Evolutionary conservation across 1,140 invertebrate species (phyloP).

Genomic region (Microplitis demolitor): DNA sequence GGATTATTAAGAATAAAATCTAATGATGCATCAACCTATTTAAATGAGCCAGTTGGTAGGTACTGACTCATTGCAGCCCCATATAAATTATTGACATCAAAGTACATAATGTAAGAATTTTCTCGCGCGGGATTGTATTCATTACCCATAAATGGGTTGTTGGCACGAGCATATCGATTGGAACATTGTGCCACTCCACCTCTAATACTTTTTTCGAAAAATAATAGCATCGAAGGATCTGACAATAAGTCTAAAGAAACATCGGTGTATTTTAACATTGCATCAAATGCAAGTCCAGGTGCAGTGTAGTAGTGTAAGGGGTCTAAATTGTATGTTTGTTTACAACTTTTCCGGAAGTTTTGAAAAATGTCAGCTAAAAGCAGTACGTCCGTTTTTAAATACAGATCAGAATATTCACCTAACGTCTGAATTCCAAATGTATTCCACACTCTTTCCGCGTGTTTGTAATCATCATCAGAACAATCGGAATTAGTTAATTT

Average conservation of each 20-base stretch:
- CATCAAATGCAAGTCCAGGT: constrained; percentile 18
- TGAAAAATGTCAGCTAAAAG: constrained; percentile 34
- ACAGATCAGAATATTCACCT: constrained; percentile 11
- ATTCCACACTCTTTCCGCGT: background rate
- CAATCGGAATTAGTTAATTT: background rate
- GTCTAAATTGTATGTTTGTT: constrained; percentile 42
- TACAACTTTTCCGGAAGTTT: constrained; percentile 49
- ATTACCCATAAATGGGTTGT: constrained; percentile 55
- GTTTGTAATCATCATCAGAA: background rate
- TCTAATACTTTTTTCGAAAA: constrained; percentile 50
- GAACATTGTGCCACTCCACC: constrained; percentile 49
- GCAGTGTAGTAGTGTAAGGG: constrained; percentile 39
- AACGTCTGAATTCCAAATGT: background rate
- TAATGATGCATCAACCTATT: constrained; percentile 30
- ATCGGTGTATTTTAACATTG: constrained; percentile 48
- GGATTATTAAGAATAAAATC: constrained; percentile 39
- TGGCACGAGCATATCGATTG: constrained; percentile 53
- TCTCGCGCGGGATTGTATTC: constrained; percentile 51
- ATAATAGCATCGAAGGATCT: constrained; percentile 53
- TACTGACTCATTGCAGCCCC: constrained; percentile 55
- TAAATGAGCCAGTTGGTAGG: constrained; percentile 47
- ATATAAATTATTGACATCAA: constrained; percentile 56
- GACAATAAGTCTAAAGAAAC: constrained; percentile 57
- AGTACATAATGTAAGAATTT: constrained; percentile 46
- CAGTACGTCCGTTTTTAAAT: constrained; percentile 14